Evolutionary conservation across 2,888 invertebrate genomes (phyloP).

Genomic region (Morinoia aosen): DNA sequence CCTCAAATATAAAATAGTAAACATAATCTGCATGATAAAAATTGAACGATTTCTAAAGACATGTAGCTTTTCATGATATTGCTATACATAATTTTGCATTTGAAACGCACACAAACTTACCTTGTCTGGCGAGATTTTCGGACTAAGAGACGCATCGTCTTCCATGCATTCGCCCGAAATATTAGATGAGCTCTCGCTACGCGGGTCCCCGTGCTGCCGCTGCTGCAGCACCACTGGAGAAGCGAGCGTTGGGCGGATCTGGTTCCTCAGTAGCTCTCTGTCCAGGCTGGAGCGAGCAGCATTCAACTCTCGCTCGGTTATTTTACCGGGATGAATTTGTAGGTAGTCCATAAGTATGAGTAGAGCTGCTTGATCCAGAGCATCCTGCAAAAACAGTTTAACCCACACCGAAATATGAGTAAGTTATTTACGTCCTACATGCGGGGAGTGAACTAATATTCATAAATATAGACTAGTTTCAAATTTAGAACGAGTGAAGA

Average conservation of each 20-base stretch:
- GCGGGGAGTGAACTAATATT: neutral
- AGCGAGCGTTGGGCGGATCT: neutral
- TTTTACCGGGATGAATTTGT: neutral
- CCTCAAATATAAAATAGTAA: no score
- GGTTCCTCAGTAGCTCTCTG: neutral
- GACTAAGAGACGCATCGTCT: neutral
- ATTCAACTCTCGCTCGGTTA: neutral
- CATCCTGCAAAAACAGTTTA: neutral
- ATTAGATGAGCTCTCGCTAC: neutral
- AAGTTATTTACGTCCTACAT: neutral
- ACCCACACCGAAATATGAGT: neutral
- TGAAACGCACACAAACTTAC: neutral
- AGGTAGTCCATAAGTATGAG: neutral
- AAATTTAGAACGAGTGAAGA: no score
- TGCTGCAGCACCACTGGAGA: neutral
- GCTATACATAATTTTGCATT: no score
- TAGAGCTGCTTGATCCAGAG: neutral
- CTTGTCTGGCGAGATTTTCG: neutral
- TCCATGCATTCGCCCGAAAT: conserved; percentile 4
- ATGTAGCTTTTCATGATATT: no score
- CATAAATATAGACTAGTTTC: no score
- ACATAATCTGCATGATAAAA: no score
- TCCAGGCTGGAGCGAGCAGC: neutral
- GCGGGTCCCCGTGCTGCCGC: neutral
- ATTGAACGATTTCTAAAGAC: no score